Conservation (phyloP, 2,113 vertebrate species). For the Centropristis striata region DNA sequence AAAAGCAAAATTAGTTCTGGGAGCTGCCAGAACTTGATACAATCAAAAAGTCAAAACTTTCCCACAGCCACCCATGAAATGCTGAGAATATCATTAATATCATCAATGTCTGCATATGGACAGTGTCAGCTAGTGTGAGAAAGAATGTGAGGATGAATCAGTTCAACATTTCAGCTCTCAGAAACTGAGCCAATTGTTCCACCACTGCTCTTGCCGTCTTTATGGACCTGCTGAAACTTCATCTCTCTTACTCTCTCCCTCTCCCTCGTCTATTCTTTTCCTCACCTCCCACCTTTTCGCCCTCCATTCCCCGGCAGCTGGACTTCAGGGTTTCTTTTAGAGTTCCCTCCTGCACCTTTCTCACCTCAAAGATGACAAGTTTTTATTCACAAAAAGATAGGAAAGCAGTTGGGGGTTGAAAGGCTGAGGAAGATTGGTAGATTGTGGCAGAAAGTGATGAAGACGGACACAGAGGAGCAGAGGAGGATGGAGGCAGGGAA, state of each 20-base stretch:
- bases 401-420: constrained; percentile 23
- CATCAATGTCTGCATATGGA: constrained; percentile 30
- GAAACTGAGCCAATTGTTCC: constrained; percentile 1
- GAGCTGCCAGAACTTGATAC: constrained; percentile 39
- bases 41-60: constrained; percentile 28
- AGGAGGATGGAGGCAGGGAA: constrained; percentile 3
- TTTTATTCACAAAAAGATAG: constrained; percentile 30
- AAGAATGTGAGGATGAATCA: constrained; percentile 13
- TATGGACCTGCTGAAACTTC: background rate
- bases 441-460: constrained; percentile 40
- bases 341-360: constrained; percentile 15
- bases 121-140: background rate
- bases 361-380: constrained; percentile 30
- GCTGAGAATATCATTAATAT: constrained; percentile 19
- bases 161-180: constrained; percentile 12
- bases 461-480: constrained; percentile 23
- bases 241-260: background rate
- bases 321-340: constrained; percentile 7
- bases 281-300: background rate
- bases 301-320: background rate
- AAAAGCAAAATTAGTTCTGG: constrained; percentile 29
- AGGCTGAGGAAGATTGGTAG: constrained; percentile 19
- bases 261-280: background rate
- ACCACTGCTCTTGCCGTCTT: background rate
- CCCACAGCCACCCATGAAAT: constrained; percentile 7